Conservation (phyloP, 1,140 invertebrate genomes). For the Neodiprion pinetum region DNA sequence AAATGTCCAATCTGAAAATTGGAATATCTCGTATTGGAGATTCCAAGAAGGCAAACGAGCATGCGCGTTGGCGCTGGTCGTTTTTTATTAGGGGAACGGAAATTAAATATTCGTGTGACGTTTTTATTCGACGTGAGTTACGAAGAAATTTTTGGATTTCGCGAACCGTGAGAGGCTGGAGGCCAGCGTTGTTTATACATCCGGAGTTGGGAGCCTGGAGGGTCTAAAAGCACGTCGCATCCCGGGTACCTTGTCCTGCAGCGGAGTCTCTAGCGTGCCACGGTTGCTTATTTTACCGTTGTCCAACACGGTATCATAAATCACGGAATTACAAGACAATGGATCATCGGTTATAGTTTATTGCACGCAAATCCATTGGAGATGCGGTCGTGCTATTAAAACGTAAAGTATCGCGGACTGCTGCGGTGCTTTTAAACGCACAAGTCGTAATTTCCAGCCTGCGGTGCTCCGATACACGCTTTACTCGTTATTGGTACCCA, state of each 20-base stretch:
- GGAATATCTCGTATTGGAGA: no score
- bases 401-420: no score
- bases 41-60: no score
- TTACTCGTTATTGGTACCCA: no score
- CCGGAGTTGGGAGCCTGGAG: not conserved
- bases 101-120: not conserved
- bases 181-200: not conserved
- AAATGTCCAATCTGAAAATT: no score
- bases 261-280: not conserved
- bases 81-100: no score
- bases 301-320: not conserved
- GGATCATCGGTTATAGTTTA: not conserved
- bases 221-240: not conserved
- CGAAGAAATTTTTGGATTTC: slow-evolving; percentile 3
- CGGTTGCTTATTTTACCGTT: not conserved
- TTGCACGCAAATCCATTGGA: not conserved
- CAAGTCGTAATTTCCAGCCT: no score
- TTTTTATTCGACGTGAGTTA: not conserved
- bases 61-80: no score
- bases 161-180: not conserved
- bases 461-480: no score
- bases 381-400: not conserved
- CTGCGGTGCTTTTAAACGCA: no score
- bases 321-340: slow-evolving; percentile 7
- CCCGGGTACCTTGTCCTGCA: not conserved